Percentiles rank a stretch among this genome's conserved stretches.
These are phyloP conservation scores for Euthynnus affinis DNA, from an alignment of 2,797 vertebrate genomes.

Conservation along the genomic window DNA sequence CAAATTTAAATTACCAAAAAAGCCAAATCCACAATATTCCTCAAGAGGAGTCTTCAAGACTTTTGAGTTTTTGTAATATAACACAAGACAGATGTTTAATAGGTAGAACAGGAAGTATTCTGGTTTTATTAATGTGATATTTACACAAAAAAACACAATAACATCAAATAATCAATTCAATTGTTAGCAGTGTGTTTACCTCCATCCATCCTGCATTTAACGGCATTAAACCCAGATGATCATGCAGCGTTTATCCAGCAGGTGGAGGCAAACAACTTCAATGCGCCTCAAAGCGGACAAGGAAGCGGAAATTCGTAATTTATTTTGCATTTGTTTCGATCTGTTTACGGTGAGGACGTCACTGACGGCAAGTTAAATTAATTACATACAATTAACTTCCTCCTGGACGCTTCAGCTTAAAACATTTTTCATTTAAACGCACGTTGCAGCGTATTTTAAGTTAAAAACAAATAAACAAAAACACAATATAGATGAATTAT, in stretches of 20 bases:
- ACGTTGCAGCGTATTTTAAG: fast-evolving
- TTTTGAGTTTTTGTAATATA: not conserved
- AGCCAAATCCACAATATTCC: not conserved
- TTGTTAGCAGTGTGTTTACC: not conserved
- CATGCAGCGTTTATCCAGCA: constrained; percentile 61
- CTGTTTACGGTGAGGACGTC: constrained; percentile 36
- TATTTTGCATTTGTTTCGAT: constrained; percentile 72
- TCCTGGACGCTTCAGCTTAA: not conserved
- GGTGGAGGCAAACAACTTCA: constrained; percentile 50
- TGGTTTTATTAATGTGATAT: too few species aligned
- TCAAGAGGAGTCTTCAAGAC: not conserved
- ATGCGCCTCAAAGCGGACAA: not conserved
- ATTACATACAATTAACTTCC: not conserved
- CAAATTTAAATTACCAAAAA: too few species aligned
- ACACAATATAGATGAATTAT: fast-evolving
- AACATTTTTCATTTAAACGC: fast-evolving
- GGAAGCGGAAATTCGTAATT: constrained; percentile 84
- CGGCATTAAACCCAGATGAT: constrained; percentile 67
- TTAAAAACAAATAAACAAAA: fast-evolving
- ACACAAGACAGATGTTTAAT: too few species aligned
- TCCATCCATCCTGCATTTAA: not conserved
- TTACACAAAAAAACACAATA: not conserved
- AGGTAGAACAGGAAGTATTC: too few species aligned
- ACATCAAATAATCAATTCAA: not conserved
- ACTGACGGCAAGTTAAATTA: not conserved